Conservation (phyloP, 2,888 invertebrate genomes). For the Tortrix viridana region DNA sequence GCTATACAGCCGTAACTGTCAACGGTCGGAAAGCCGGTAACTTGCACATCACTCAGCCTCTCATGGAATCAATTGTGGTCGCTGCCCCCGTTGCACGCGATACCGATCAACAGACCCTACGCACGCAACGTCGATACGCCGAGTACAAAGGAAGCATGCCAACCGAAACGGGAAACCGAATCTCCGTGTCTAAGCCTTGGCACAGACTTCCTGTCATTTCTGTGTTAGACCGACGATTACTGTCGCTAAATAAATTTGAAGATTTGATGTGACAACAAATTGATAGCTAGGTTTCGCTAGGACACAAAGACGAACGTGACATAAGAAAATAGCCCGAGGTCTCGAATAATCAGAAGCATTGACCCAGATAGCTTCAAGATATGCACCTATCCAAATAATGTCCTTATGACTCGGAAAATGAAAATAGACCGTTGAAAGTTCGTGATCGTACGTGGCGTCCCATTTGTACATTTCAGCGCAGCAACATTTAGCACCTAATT, state of each 20-base stretch:
- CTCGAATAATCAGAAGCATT: conserved; percentile 30
- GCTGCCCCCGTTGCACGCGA: conserved; percentile 76
- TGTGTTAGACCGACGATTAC: conserved; percentile 12
- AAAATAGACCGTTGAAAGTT: conserved; percentile 33
- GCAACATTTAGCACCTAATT: conserved; percentile 71
- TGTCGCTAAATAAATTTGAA: conserved; percentile 12
- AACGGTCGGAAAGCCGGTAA: conserved; percentile 34
- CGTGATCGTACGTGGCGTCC: conserved; percentile 37
- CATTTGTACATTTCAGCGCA: conserved; percentile 63
- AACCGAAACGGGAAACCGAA: conserved; percentile 62
- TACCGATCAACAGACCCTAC: conserved; percentile 72
- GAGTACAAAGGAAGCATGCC: conserved; percentile 68
- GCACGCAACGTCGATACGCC: conserved; percentile 67
- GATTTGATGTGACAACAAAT: conserved; percentile 21
- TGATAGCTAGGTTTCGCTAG: conserved; percentile 19
- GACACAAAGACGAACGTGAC: conserved; percentile 26
- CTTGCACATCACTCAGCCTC: conserved; percentile 46
- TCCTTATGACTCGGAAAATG: conserved; percentile 25
- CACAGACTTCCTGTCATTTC: conserved; percentile 37
- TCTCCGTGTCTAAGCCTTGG: conserved; percentile 36
- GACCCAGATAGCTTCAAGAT: conserved; percentile 32
- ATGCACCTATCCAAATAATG: conserved; percentile 31
- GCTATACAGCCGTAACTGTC: conserved; percentile 30
- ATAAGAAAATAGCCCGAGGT: conserved; percentile 32
- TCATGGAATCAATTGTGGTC: conserved; percentile 75